Evolutionary conservation across 2,113 vertebrate species (phyloP).

Genomic region (Grantiella picta): DNA sequence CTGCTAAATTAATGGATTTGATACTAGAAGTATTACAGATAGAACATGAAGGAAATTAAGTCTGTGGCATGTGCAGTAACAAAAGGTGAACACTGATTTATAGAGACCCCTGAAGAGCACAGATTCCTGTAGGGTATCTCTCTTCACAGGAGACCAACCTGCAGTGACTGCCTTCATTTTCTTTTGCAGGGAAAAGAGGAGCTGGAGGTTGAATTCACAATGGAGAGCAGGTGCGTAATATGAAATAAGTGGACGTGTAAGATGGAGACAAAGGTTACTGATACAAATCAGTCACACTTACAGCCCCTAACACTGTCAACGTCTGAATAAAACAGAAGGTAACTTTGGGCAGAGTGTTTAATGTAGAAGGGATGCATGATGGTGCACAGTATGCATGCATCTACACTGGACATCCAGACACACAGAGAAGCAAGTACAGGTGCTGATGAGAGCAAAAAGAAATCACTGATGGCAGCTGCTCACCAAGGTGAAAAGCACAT

Average conservation of each 20-base stretch:
- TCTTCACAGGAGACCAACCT: neutral
- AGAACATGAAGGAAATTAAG: neutral
- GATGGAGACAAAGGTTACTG: neutral
- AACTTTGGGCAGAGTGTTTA: neutral
- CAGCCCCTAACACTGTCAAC: neutral
- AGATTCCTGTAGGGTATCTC: neutral
- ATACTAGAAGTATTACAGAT: neutral
- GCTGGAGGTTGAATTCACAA: conserved; percentile 79
- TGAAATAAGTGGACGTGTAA: neutral
- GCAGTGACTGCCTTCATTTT: neutral
- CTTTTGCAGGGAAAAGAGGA: conserved; percentile 69
- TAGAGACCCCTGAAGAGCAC: neutral
- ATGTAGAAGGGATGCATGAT: neutral
- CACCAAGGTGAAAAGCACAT: neutral
- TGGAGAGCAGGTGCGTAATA: conserved; percentile 75
- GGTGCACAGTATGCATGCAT: neutral
- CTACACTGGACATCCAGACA: neutral
- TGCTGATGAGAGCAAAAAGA: neutral
- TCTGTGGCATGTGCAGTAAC: neutral
- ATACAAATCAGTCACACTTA: neutral
- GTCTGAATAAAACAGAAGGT: neutral
- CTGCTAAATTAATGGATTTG: neutral
- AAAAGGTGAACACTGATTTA: neutral
- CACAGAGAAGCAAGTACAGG: accelerated
- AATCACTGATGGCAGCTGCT: neutral